These are phyloP conservation scores for Drosophila dunni DNA, from an alignment of 1,140 invertebrate genomes.

Conservation along the genomic window DNA sequence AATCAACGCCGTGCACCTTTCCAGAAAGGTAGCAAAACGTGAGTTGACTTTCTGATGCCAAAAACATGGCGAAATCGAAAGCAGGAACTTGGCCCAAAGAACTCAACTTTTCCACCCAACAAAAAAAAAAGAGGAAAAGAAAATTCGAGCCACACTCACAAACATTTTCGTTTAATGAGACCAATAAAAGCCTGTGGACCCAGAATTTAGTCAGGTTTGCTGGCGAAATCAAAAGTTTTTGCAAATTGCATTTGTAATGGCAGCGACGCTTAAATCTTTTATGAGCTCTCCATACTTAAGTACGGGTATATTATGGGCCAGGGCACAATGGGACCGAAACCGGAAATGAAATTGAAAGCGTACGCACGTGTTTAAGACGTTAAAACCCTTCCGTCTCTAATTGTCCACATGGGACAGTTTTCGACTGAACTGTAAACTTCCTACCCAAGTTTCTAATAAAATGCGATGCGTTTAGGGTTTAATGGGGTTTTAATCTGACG, in stretches of 20 bases:
- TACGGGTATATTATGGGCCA: constrained; percentile 31
- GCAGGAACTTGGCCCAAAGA: constrained; percentile 28
- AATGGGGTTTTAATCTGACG: background rate
- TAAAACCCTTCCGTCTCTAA: constrained; percentile 68
- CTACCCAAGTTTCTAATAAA: background rate
- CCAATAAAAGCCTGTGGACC: constrained; percentile 71
- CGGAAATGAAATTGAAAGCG: constrained; percentile 74
- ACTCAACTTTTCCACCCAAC: background rate
- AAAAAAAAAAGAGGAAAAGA: constrained; percentile 3
- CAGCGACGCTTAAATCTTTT: constrained; percentile 78
- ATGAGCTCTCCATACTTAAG: constrained; percentile 63
- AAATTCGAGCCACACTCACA: constrained; percentile 34
- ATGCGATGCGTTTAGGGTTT: constrained; percentile 4
- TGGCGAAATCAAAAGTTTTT: constrained; percentile 77
- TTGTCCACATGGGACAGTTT: constrained; percentile 72
- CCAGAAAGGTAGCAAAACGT: constrained; percentile 52
- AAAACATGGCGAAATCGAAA: constrained; percentile 62
- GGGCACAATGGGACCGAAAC: background rate
- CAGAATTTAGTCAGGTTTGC: constrained; percentile 14
- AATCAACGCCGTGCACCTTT: constrained; percentile 74
- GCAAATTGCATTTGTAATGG: constrained; percentile 78
- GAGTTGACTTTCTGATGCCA: constrained; percentile 53
- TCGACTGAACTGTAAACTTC: constrained; percentile 21
- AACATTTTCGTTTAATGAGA: constrained; percentile 79
- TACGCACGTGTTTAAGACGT: constrained; percentile 69